These are phyloP conservation scores for Otolemur garnettii DNA, from an alignment of 2,113 vertebrate species.

Conservation along the genomic window DNA sequence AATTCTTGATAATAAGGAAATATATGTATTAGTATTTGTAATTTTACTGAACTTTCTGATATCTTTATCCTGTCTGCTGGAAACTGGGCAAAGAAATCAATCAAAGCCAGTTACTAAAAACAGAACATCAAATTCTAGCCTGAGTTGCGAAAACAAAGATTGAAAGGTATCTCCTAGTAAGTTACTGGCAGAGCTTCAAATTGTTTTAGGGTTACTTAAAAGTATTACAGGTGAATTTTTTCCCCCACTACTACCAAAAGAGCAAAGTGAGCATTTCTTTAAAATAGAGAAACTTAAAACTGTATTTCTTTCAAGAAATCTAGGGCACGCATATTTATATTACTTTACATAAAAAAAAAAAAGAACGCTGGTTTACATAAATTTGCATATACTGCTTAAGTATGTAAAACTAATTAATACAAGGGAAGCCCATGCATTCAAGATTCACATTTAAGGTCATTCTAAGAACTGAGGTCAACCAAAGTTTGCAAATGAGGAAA, in stretches of 20 bases:
- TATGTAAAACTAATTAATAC: constrained; percentile 77
- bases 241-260: neutral
- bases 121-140: neutral
- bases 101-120: constrained; percentile 42
- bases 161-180: neutral
- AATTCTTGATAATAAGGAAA: neutral
- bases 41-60: constrained; percentile 45
- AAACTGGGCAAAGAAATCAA: neutral
- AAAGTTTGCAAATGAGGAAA: constrained; percentile 62
- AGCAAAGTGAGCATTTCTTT: neutral
- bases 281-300: constrained; percentile 37
- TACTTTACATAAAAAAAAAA: constrained; percentile 48
- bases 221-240: constrained; percentile 14
- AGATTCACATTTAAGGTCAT: constrained; percentile 58
- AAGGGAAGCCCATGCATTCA: constrained; percentile 48
- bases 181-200: neutral
- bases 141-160: neutral
- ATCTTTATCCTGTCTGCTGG: neutral
- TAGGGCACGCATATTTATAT: constrained; percentile 56
- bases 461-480: constrained; percentile 57
- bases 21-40: neutral
- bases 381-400: constrained; percentile 70
- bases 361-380: constrained; percentile 45
- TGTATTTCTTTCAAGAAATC: constrained; percentile 42
- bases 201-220: neutral